phyloP scores from a whole-genome alignment of 2,888 invertebrate genomes.

The Coecobrya sp. region DNA sequence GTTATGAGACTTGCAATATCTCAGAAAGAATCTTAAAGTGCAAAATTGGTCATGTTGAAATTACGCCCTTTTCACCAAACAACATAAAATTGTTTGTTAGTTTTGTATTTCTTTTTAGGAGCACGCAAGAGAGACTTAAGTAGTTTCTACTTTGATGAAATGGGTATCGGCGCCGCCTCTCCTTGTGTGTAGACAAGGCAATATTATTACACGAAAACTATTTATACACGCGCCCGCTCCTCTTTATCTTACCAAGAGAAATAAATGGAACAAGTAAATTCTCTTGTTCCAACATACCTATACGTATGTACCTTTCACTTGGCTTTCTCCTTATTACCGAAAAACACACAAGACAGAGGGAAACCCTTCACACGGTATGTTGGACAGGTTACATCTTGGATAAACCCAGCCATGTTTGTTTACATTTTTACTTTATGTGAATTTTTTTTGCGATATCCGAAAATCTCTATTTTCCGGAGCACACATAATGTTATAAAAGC shows the following conservation, averaged over 20 bases:
- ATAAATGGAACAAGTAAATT: neutral
- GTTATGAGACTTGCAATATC: neutral
- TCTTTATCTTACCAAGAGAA: constrained; percentile 1
- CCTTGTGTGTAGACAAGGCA: neutral
- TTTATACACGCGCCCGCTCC: neutral
- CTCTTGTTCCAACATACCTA: neutral
- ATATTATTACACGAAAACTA: constrained; percentile 12
- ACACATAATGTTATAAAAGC: neutral
- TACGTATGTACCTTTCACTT: constrained; percentile 6
- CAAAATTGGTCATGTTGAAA: constrained; percentile 16
- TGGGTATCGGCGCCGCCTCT: constrained; percentile 26
- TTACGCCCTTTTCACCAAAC: neutral
- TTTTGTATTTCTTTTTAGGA: constrained; percentile 28
- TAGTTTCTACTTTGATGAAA: constrained; percentile 24
- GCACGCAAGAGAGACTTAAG: constrained; percentile 23
- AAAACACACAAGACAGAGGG: neutral
- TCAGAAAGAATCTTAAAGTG: constrained; percentile 26
- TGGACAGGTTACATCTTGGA: constrained; percentile 32
- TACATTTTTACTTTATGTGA: neutral
- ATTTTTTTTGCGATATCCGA: neutral
- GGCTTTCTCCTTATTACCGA: neutral
- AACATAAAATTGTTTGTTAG: neutral
- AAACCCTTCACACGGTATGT: constrained; percentile 7
- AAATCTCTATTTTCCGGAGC: constrained; percentile 21
- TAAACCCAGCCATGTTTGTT: neutral